Conservation (phyloP, 2,797 vertebrate genomes). For the Lagodon rhomboides region DNA sequence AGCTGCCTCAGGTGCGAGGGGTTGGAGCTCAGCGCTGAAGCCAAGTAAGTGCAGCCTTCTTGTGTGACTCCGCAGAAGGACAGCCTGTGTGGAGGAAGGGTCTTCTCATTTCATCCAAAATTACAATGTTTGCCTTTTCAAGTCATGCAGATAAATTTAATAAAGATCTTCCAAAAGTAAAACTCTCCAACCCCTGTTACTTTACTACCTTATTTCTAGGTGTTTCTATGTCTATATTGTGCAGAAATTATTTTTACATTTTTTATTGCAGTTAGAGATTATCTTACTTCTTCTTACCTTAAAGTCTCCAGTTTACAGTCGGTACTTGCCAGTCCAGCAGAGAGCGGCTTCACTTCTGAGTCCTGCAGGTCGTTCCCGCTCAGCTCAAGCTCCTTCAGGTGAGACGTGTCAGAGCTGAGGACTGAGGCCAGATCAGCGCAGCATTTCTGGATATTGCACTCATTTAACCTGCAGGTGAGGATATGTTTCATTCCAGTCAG, state of each 20-base stretch:
- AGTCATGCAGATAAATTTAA: neutral
- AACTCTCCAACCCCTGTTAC: neutral
- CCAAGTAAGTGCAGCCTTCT: conserved; percentile 32
- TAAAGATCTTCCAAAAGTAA: neutral
- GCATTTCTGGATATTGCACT: conserved; percentile 50
- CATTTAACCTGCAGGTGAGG: conserved; percentile 42
- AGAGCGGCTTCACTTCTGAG: conserved; percentile 39
- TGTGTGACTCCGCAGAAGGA: conserved; percentile 53
- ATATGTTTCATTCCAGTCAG: neutral
- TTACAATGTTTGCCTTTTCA: neutral
- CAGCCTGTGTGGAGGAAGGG: conserved; percentile 23
- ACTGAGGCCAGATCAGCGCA: conserved; percentile 45
- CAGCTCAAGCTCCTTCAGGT: conserved; percentile 50
- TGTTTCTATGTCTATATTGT: neutral
- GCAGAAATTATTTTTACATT: neutral
- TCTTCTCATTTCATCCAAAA: neutral
- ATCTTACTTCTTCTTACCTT: conserved; percentile 17
- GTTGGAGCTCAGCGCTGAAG: conserved; percentile 46
- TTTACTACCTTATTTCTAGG: neutral
- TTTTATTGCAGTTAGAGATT: neutral
- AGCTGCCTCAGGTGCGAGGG: conserved; percentile 39
- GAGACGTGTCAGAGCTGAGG: conserved; percentile 26
- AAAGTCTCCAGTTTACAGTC: conserved; percentile 46
- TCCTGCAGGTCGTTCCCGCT: conserved; percentile 58
- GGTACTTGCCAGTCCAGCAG: conserved; percentile 26